Conservation (phyloP, 2,113 vertebrate genomes). For the Ploceus nigricollis region DNA sequence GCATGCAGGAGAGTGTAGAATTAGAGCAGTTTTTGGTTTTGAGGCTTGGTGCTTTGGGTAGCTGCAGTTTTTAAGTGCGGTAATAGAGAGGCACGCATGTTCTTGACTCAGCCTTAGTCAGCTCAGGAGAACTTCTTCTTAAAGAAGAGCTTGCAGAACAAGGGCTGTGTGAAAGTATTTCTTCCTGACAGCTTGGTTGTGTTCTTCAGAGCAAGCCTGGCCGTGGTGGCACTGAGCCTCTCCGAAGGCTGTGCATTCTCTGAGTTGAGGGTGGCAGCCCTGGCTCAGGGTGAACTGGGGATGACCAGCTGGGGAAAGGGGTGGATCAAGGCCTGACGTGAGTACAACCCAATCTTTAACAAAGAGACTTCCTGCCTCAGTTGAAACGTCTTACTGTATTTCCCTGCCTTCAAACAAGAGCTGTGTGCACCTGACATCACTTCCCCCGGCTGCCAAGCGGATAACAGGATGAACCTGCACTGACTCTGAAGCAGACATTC, state of each 20-base stretch:
- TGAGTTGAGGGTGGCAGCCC: background rate
- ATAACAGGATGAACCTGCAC: slow-evolving; percentile 64
- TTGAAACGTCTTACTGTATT: background rate
- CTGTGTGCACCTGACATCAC: slow-evolving; percentile 7
- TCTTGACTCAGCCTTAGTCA: background rate
- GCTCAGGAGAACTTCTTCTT: background rate
- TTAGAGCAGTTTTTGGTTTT: background rate
- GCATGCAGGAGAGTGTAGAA: background rate
- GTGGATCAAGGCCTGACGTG: background rate
- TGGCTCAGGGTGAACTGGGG: background rate
- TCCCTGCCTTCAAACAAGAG: slow-evolving; percentile 45
- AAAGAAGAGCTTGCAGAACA: background rate
- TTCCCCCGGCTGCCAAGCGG: background rate
- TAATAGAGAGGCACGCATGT: accelerated
- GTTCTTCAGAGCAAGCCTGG: background rate
- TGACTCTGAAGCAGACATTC: slow-evolving; percentile 46
- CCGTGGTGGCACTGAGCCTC: accelerated
- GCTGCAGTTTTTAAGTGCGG: background rate
- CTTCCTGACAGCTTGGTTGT: background rate
- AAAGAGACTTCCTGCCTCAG: slow-evolving; percentile 53
- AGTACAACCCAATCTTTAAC: background rate
- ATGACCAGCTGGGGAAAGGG: background rate
- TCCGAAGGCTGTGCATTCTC: accelerated
- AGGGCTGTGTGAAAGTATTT: background rate
- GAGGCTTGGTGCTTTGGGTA: background rate